Percentiles rank a stretch among this genome's conserved stretches.
These are phyloP conservation scores for Halichoeres trimaculatus DNA, from an alignment of 2,113 vertebrate species.

Conservation along the genomic window DNA sequence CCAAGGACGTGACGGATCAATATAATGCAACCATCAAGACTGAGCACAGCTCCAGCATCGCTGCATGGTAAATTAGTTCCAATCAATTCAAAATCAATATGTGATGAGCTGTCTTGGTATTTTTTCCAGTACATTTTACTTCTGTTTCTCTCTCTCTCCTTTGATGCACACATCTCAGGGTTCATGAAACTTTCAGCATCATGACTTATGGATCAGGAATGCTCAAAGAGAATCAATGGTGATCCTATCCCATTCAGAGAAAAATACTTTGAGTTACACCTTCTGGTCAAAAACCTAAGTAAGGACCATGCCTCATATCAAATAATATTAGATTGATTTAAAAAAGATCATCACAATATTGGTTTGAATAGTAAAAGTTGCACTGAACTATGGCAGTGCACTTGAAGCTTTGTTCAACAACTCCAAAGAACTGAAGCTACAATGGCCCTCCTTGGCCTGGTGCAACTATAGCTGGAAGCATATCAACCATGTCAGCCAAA, in stretches of 20 bases:
- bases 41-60: constrained; percentile 30
- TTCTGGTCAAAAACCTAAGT: not conserved
- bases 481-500: constrained; percentile 36
- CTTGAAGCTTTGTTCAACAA: constrained; percentile 70
- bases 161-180: constrained; percentile 6
- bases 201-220: constrained; percentile 59
- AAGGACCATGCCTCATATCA: too few species aligned
- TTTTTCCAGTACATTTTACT: constrained; percentile 48
- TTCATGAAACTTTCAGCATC: constrained; percentile 61
- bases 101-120: constrained; percentile 50
- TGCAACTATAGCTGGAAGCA: constrained; percentile 34
- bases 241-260: not conserved
- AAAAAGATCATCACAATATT: too few species aligned
- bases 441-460: constrained; percentile 22
- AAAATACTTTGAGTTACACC: constrained; percentile 12
- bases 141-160: constrained; percentile 27
- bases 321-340: too few species aligned
- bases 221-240: constrained; percentile 24
- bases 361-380: constrained; percentile 19
- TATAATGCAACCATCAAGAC: constrained; percentile 34
- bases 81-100: constrained; percentile 53
- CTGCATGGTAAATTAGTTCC: constrained; percentile 45
- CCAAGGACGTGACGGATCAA: constrained; percentile 42
- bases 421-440: constrained; percentile 55
- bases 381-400: constrained; percentile 57